A percentile compares a stretch with the other conserved stretches of the same genome.
phyloP scores from a whole-genome alignment of 2,888 invertebrate genomes.

The Prenolepis imparis region DNA sequence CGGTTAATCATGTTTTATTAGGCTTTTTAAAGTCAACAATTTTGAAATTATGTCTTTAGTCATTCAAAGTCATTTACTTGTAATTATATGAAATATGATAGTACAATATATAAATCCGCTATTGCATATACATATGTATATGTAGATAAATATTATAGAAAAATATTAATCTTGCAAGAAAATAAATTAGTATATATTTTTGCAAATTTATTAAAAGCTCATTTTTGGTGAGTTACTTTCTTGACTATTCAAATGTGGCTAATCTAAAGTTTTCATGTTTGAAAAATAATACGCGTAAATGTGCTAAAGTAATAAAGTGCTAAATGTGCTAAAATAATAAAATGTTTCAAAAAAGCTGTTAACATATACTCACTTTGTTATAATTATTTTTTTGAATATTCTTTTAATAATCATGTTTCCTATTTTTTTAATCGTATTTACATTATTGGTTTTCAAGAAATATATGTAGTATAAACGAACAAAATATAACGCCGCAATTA shows the following conservation, averaged over 20 bases:
- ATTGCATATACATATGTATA: too few relatives aligned
- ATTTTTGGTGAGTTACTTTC: conserved; percentile 1
- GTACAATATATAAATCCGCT: too few relatives aligned
- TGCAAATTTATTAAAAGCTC: conserved; percentile 15
- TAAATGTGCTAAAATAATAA: conserved; percentile 11
- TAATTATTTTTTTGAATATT: conserved; percentile 15
- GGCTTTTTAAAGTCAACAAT: too few relatives aligned
- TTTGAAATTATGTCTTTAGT: too few relatives aligned
- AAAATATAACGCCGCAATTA: conserved; percentile 3
- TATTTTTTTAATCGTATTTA: background rate
- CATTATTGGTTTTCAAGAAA: background rate
- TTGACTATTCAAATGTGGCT: background rate
- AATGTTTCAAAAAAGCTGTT: background rate
- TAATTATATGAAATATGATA: too few relatives aligned
- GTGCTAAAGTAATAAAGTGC: background rate
- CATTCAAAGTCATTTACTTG: too few relatives aligned
- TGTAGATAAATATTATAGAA: conserved; percentile 18
- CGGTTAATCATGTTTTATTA: too few relatives aligned
- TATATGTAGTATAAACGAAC: background rate
- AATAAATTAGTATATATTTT: conserved; percentile 18
- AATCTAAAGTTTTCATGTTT: conserved; percentile 23
- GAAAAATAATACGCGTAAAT: conserved; percentile 23
- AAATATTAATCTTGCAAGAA: conserved; percentile 8
- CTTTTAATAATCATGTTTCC: background rate
- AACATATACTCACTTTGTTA: background rate